These are phyloP conservation scores for Aleiodes alternator DNA, from an alignment of 2,888 invertebrate species.

Conservation along the genomic window DNA sequence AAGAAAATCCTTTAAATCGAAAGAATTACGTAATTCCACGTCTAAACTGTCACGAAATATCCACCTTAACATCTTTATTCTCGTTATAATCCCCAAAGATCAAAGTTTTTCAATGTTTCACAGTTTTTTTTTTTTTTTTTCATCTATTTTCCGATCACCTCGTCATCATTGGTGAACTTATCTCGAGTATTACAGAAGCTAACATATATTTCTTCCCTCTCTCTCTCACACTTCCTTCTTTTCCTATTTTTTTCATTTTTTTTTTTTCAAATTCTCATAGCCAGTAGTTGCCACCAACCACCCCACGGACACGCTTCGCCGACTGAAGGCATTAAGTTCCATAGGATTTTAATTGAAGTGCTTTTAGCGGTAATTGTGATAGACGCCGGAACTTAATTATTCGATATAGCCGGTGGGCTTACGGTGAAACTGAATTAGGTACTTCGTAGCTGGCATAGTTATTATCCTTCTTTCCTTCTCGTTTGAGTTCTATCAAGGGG, in stretches of 20 bases:
- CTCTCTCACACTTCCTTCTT: neutral
- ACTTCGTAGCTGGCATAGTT: conserved; percentile 55
- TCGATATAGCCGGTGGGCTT: conserved; percentile 58
- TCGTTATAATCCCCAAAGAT: no score
- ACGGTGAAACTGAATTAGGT: conserved; percentile 58
- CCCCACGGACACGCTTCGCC: conserved; percentile 49
- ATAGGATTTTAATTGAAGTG: conserved; percentile 67
- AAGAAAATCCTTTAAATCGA: no score
- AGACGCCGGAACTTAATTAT: conserved; percentile 64
- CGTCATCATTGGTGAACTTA: conserved; percentile 23
- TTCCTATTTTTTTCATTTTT: neutral
- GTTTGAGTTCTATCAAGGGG: conserved; percentile 37
- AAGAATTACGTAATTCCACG: no score
- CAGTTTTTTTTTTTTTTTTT: no score
- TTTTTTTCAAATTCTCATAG: conserved; percentile 5
- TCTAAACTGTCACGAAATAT: no score
- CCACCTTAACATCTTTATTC: no score
- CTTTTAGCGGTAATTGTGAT: conserved; percentile 68
- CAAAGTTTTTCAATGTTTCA: no score
- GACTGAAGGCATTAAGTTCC: conserved; percentile 64
- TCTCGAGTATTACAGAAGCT: neutral
- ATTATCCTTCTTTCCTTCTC: conserved; percentile 52
- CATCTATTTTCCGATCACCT: conserved; percentile 16
- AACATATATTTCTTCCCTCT: conserved; percentile 4
- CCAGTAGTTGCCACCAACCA: conserved; percentile 43